Base-by-base conservation (phyloP, 2,888 invertebrate species). In the Unio pictorum region DNA sequence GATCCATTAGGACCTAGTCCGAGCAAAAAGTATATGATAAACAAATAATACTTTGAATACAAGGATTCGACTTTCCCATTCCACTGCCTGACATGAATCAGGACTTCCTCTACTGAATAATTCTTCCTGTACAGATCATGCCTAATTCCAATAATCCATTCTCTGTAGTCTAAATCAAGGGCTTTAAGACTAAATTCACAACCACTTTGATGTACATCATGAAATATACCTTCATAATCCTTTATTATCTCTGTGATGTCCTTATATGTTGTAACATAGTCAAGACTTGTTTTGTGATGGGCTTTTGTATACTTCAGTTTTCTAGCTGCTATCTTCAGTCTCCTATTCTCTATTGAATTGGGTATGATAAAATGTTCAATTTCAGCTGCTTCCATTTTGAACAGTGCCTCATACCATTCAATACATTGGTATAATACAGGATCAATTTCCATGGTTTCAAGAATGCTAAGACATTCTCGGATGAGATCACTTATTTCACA, bases 61-160 rank as follows among this genome's bases (percentile, higher is more conserved):
- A 78, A 79, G 23, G 79, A 79, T 28, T 63, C 61, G 11, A 78
- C 67, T 15, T 59, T 55, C 3, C 73, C 67, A 61, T 79, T 66
- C 82, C 82, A 82, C 5, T 66, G 66, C 54, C 76, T 71, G 7
- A 82, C 74, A 56, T 68, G 69, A 17, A 55, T 45, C 18, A 80
- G 65, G 17, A 82, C 82, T 23, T 78, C 74, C 60, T 77, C 81
- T 18, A 78, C 30, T 11, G 23, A 59, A 63, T 81, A 82, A 1
- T 64, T 69, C 56, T 68, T 65, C 54, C 54, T 45, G 54, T 76
- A 78, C 4, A 62, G 17, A 1, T 68, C 68, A 45, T 78, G 73
- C n/a, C 82, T 61, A 30, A 82, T 80, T 4, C 79, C 82, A 66
- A 73, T 63, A 4, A 82, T 72, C 82, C 82, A 82, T 62, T 82